Evolutionary conservation across 2,797 vertebrate genomes (phyloP), one percentile per base, ranked within the genome.

Genomic region (Coreius guichenoti): DNA sequence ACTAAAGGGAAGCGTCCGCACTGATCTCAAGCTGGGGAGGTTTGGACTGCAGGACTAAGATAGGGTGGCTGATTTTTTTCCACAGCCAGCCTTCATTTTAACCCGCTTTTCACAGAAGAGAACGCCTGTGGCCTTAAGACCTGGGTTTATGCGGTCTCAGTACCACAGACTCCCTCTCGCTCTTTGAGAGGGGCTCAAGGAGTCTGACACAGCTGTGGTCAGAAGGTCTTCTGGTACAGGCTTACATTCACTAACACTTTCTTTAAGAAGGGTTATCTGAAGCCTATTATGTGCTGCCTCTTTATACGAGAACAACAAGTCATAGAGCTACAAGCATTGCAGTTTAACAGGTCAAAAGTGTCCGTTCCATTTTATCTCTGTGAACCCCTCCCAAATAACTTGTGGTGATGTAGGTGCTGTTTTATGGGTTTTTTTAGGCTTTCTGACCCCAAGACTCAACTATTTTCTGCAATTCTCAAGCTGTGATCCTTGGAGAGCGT

Each of bases 21-120:
- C 74, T 69, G 85, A 81, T 82, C 78, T 74, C 73, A 45, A 75
- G 68, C 73, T 69, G 43, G 79, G 73, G 70, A 63, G 69, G 49
- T 49, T 26, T 47, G 43, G 39, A 82, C 61, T 74, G 75, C 74
- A 75, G 58, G 73, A 78, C 12, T 74, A 58, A 56, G 61, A 69
- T 77, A 75, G n/a, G 31, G 29, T 39, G 7, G 31, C 49, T 56
- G 31, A 75, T 67, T 69, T 54, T 78, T 47, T 43, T 31, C 16
- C 29, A 3, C 86, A 21, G 63, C 61, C 61, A 61, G 61, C 26
- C 31, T 83, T 81, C 63, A 77, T n/a, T 75, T 87, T 79, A 81
- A 51, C n/a, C 81, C 5, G n/a, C 68, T 63, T 76, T 75, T 67
- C 47, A 76, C 45, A 65, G 47, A 87, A n/a, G n/a, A 54, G 61